Base-by-base conservation (phyloP, 2,888 invertebrate species). In the Xanthorhoe designata region DNA sequence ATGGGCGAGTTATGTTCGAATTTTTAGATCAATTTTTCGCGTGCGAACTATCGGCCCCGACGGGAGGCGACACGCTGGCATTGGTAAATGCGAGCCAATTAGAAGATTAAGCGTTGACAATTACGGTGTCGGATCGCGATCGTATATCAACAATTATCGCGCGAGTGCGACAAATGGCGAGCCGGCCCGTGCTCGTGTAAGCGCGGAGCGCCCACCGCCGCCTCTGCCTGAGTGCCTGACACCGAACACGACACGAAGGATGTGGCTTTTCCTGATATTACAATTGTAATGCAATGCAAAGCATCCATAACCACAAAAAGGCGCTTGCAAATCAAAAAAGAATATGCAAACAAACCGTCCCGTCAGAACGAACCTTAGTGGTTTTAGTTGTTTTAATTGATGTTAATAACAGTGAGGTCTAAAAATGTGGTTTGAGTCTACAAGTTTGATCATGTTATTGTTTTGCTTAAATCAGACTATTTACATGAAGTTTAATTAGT, bases 41-140 rank as follows among this genome's bases (percentile, higher is more conserved):
- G 74, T 77, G 76, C 74, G 72, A 83, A 86, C 86, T 88, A 88
- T 89, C 80, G 83, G 74, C 73, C 77, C 77, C 80, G 80, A 81
- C 78, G 79, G 78, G 81, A 82, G 80, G 86, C 87, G 83, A 85
- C 82, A 84, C 83, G 84, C 84, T 93, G 93, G 91, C 93, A 90
- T 86, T 93, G 92, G 91, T 85, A 93, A 93, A 93, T 93, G 92
- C 87, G 91, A 89, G 88, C 85, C 93, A 92, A 93, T 93, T 93
- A 93, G 92, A 93, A 93, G 93, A 93, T 93, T 91, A 93, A 93
- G 89, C 93, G 93, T 89, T 92, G 93, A 93, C 93, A 93, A 93
- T 93, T 93, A 93, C 92, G 77, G 85, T 82, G 88, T 81, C 87
- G 89, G 91, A 86, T 92, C 88, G 91, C 91, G 90, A 90, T 87